Conservation (phyloP, 2,797 vertebrate species). For the Mus caroli region DNA sequence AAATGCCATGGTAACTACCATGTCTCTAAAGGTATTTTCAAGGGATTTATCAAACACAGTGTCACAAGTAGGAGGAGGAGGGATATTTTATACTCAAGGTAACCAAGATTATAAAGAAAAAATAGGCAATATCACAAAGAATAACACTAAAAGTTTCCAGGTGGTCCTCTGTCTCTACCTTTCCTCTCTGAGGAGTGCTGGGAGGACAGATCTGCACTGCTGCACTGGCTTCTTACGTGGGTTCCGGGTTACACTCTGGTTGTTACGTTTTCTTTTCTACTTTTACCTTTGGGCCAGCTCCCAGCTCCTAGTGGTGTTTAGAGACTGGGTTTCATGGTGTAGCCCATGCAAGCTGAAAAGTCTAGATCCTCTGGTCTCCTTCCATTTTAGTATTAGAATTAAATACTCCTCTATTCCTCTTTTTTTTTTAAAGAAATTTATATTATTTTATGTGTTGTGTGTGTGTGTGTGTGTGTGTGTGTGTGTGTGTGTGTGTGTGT, state of each 20-base stretch:
- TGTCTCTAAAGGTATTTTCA: not conserved
- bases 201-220: not conserved
- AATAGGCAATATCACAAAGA: not conserved
- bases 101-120: not conserved
- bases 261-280: not conserved
- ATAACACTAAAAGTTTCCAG: not conserved
- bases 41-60: constrained; percentile 14
- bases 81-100: not conserved
- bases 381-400: not conserved
- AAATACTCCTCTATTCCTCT: not conserved
- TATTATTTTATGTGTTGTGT: not conserved
- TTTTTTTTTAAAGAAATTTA: not conserved
- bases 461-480: not conserved
- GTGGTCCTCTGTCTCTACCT: not conserved
- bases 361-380: not conserved
- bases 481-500: not conserved
- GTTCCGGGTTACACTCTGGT: not conserved
- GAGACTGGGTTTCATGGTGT: not conserved
- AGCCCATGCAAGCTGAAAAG: not conserved
- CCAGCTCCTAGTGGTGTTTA: not conserved
- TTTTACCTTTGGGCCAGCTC: not conserved
- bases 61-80: not conserved
- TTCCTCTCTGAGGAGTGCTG: not conserved
- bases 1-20: not conserved
- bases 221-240: not conserved